phyloP scores from a whole-genome alignment of 2,888 invertebrate genomes.

The Leptopterna dolabrata region DNA sequence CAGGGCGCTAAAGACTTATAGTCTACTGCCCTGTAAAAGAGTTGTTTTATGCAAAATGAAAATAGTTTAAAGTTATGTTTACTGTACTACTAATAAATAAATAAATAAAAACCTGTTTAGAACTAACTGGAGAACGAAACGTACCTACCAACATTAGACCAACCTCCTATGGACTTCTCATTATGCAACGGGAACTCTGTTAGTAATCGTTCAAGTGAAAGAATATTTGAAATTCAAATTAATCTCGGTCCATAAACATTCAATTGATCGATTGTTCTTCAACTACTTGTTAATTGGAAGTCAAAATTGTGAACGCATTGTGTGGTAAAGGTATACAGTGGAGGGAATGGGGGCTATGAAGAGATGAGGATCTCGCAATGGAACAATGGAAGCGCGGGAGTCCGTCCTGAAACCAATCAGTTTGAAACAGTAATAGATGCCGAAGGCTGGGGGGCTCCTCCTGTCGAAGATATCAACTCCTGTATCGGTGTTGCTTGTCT shows the following conservation, averaged over 20 bases:
- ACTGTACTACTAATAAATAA: too few relatives aligned
- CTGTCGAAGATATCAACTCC: neutral
- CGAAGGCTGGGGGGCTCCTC: neutral
- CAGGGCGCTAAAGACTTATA: too few relatives aligned
- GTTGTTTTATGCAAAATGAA: too few relatives aligned
- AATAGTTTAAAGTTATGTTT: too few relatives aligned
- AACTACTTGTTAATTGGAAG: slow-evolving; percentile 18
- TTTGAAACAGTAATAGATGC: neutral
- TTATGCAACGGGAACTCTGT: too few relatives aligned
- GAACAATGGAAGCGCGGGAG: slow-evolving; percentile 10
- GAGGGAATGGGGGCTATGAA: neutral
- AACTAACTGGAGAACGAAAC: too few relatives aligned
- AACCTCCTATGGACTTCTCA: too few relatives aligned
- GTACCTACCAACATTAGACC: too few relatives aligned
- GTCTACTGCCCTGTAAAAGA: too few relatives aligned
- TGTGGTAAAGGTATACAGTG: neutral
- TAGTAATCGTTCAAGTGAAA: neutral
- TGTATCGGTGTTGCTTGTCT: neutral
- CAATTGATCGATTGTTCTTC: neutral
- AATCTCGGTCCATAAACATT: neutral
- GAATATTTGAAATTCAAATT: slow-evolving; percentile 16
- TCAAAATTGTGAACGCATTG: slow-evolving; percentile 4
- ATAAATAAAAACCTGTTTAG: too few relatives aligned
- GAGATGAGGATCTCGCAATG: neutral
- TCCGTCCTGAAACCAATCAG: neutral